Evolutionary conservation across 2,797 vertebrate species (phyloP).

Genomic region (Threskiornis aethiopicus): DNA sequence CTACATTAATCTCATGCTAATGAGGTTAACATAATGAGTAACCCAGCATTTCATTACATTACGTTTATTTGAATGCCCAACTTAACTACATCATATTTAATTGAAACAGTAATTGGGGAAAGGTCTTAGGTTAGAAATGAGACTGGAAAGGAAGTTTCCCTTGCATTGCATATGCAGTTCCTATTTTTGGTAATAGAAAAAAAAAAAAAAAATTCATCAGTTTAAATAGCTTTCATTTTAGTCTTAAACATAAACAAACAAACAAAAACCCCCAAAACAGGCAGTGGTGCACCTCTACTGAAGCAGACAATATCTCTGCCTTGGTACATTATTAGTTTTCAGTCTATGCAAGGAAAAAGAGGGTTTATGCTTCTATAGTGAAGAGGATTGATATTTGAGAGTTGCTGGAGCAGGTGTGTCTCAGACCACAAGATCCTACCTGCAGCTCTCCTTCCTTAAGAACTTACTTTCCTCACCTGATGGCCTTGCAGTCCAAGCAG

Average conservation of each 20-base stretch:
- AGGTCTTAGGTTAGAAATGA: background rate
- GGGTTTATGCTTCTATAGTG: background rate
- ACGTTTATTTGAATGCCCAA: slow-evolving; percentile 32
- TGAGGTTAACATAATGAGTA: slow-evolving; percentile 55
- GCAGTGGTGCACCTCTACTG: background rate
- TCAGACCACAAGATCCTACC: background rate
- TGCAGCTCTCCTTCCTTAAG: background rate
- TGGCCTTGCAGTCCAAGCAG: background rate
- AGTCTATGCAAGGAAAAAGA: background rate
- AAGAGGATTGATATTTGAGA: background rate
- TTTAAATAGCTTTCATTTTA: background rate
- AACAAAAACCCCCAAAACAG: background rate
- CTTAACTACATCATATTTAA: slow-evolving; percentile 45
- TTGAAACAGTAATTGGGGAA: slow-evolving; percentile 31
- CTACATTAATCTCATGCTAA: slow-evolving; percentile 45
- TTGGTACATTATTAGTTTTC: background rate
- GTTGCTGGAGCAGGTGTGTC: background rate
- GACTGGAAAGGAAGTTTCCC: background rate
- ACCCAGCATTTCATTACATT: slow-evolving; percentile 51
- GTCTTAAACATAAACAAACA: background rate
- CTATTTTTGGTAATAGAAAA: background rate
- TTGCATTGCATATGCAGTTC: background rate
- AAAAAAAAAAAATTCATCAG: background rate
- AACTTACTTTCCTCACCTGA: background rate
- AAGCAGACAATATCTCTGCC: background rate